Percentiles rank a stretch among this genome's conserved stretches.
Conservation (phyloP, 1,140 invertebrate species). For the Amyelois transitella region DNA sequence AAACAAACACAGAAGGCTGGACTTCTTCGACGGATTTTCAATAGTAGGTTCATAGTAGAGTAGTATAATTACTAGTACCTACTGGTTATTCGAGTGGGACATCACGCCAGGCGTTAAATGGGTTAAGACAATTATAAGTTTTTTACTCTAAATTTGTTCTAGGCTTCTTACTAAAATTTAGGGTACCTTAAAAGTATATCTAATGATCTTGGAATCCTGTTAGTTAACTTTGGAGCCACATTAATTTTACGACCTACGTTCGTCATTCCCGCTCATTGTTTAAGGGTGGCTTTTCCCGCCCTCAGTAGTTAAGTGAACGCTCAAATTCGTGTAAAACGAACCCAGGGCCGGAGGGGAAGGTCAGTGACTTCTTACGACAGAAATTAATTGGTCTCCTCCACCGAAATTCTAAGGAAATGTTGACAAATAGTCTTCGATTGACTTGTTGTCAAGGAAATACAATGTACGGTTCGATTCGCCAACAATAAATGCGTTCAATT, state of each 20-base stretch:
- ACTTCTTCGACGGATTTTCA: too few relatives aligned
- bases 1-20: too few relatives aligned
- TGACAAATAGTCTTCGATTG: slow-evolving; percentile 4
- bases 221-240: slow-evolving; percentile 10
- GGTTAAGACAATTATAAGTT: too few relatives aligned
- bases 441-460: not conserved
- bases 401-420: slow-evolving; percentile 1
- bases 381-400: slow-evolving; percentile 8
- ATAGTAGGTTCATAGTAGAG: too few relatives aligned
- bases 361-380: slow-evolving; percentile 2
- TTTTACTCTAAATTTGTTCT: too few relatives aligned
- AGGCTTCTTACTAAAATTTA: too few relatives aligned
- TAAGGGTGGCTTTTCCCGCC: slow-evolving; percentile 7
- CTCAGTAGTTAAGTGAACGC: slow-evolving; percentile 6
- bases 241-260: slow-evolving; percentile 24
- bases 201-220: not conserved
- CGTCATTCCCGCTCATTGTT: slow-evolving; percentile 18
- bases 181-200: too few relatives aligned
- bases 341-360: slow-evolving; percentile 1
- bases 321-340: slow-evolving; percentile 7
- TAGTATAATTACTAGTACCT: too few relatives aligned
- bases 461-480: not conserved
- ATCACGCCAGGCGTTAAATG: too few relatives aligned
- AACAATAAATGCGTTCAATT: not conserved
- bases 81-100: too few relatives aligned